Conservation (phyloP, 2,888 invertebrate species). For the Zaprionus obscuricornis region DNA sequence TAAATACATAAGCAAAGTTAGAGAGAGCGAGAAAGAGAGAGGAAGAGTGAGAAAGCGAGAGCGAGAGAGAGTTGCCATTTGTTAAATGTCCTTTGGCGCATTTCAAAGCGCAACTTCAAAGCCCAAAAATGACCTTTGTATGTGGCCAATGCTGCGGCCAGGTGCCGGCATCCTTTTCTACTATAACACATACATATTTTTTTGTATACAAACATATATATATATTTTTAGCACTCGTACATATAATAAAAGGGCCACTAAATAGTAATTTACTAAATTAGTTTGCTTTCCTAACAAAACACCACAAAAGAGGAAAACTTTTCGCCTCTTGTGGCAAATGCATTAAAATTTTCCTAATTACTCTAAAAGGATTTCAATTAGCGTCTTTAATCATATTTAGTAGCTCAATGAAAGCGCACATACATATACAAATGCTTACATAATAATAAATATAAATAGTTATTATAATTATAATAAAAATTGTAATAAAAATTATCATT, state of each 20-base stretch:
- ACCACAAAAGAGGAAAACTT: constrained; percentile 27
- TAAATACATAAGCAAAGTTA: constrained; percentile 39
- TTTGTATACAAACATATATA: not conserved
- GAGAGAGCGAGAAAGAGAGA: no score
- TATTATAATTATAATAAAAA: constrained; percentile 36
- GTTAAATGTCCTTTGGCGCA: constrained; percentile 76
- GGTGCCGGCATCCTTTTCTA: constrained; percentile 26
- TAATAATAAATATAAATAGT: constrained; percentile 15
- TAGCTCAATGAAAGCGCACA: constrained; percentile 42
- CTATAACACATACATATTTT: no score
- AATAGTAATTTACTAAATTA: constrained; percentile 79
- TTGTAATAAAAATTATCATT: constrained; percentile 42
- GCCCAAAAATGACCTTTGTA: constrained; percentile 70
- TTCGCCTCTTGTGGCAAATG: constrained; percentile 29
- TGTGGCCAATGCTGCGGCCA: constrained; percentile 56
- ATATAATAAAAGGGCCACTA: constrained; percentile 51
- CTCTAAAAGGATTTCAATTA: constrained; percentile 75
- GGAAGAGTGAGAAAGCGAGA: no score
- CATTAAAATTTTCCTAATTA: constrained; percentile 67
- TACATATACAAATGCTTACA: not conserved
- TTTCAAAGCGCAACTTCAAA: constrained; percentile 74
- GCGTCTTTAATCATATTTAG: constrained; percentile 48
- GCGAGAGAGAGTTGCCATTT: no score
- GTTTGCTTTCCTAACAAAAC: constrained; percentile 71
- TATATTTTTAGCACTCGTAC: not conserved